Evolutionary conservation across 1,140 invertebrate genomes (phyloP).

Genomic region (Pseudomyrmex dendroicus): DNA sequence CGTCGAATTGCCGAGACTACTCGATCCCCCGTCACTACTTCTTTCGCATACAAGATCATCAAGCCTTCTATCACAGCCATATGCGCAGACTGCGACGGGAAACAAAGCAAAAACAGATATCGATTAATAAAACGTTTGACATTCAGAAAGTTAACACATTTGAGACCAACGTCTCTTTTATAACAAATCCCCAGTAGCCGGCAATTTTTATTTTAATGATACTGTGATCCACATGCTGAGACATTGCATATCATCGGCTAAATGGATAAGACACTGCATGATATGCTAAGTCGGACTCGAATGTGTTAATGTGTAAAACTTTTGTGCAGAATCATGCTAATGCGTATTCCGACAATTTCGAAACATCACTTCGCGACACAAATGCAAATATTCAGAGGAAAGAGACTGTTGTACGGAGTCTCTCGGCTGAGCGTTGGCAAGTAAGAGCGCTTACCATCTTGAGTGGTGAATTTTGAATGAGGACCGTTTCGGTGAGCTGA

Average conservation of each 20-base stretch:
- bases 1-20: slow-evolving; percentile 93
- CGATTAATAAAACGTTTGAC: too few species aligned
- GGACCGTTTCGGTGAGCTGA: slow-evolving; percentile 96
- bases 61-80: slow-evolving; percentile 98
- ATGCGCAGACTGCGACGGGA: slow-evolving; percentile 92
- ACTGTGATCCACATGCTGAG: not conserved
- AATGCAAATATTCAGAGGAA: not conserved
- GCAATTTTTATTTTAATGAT: not conserved
- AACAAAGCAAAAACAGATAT: not conserved
- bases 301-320: too few species aligned
- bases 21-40: slow-evolving; percentile 95
- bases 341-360: not conserved
- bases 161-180: too few species aligned
- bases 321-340: not conserved
- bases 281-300: too few species aligned
- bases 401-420: not conserved
- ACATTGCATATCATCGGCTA: too few species aligned
- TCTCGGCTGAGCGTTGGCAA: not conserved
- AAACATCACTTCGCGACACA: not conserved
- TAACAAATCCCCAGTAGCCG: too few species aligned
- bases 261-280: too few species aligned
- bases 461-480: slow-evolving; percentile 97
- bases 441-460: slow-evolving; percentile 91
- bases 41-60: slow-evolving; percentile 97
- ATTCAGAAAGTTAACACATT: too few species aligned